These are phyloP conservation scores for Galeopterus variegatus DNA, from an alignment of 2,113 vertebrate genomes.

Conservation along the genomic window DNA sequence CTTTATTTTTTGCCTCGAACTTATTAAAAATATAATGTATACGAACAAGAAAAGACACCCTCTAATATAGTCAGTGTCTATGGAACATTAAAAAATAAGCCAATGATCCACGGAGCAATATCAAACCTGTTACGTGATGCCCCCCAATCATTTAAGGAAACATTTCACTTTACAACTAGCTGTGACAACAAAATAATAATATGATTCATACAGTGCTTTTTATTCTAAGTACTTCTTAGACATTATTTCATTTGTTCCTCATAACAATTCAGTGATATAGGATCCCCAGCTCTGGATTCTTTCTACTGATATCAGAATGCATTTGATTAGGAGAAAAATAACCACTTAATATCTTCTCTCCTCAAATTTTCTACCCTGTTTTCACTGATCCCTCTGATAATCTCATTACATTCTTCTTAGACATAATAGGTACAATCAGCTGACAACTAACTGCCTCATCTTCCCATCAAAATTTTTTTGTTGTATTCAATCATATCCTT, in stretches of 20 bases:
- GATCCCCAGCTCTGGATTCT: background rate
- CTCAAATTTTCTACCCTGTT: background rate
- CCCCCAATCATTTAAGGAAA: slow-evolving; percentile 21
- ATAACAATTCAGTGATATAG: slow-evolving; percentile 6
- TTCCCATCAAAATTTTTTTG: background rate
- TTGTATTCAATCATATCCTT: too few relatives aligned
- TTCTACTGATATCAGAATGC: background rate
- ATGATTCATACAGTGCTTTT: background rate
- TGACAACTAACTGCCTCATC: background rate
- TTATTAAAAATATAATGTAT: slow-evolving; percentile 40
- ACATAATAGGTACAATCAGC: background rate
- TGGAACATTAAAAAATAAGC: slow-evolving; percentile 3
- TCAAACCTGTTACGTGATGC: background rate
- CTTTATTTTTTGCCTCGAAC: slow-evolving; percentile 43
- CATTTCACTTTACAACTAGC: slow-evolving; percentile 41
- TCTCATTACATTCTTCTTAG: background rate
- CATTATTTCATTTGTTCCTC: background rate
- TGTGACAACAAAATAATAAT: background rate
- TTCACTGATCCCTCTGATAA: background rate
- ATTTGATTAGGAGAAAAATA: background rate
- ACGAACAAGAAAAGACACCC: slow-evolving; percentile 9
- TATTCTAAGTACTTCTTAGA: slow-evolving; percentile 30
- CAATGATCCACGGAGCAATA: slow-evolving; percentile 16
- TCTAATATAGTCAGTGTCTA: background rate
- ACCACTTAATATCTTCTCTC: background rate